Conservation (phyloP, 2,797 vertebrate genomes). For the Artibeus lituratus region DNA sequence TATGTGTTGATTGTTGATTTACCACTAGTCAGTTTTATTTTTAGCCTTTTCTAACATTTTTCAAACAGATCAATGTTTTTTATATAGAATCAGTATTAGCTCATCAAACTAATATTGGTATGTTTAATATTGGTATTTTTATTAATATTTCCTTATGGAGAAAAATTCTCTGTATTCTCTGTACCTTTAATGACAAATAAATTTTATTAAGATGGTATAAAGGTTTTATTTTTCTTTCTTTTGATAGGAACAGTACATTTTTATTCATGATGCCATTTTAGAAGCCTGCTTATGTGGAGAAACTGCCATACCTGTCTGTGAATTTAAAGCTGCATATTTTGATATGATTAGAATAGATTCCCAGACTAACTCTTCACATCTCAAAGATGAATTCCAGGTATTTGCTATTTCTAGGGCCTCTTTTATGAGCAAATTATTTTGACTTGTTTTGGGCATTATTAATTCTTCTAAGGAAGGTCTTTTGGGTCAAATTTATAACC, state of each 20-base stretch:
- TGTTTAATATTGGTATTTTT: constrained; percentile 37
- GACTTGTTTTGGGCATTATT: constrained; percentile 45
- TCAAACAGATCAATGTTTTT: neutral
- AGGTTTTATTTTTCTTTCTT: constrained; percentile 67
- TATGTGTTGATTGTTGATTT: constrained; percentile 51
- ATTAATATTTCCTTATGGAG: constrained; percentile 38
- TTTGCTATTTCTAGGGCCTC: constrained; percentile 61
- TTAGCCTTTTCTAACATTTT: neutral
- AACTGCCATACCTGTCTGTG: constrained; percentile 97
- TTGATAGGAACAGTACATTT: constrained; percentile 98
- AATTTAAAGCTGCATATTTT: constrained; percentile 98
- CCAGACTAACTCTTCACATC: constrained; percentile 98
- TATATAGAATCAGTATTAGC: neutral
- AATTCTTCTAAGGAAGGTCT: constrained; percentile 63
- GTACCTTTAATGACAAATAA: constrained; percentile 48
- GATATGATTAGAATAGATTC: constrained; percentile 99
- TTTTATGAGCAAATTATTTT: constrained; percentile 23
- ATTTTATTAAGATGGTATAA: constrained; percentile 43
- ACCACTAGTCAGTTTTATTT: neutral
- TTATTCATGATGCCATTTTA: constrained; percentile 99
- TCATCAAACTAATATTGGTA: neutral
- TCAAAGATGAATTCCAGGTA: constrained; percentile 99
- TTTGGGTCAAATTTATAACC: constrained; percentile 45
- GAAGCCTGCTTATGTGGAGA: constrained; percentile 99
- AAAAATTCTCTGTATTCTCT: neutral